These are phyloP conservation scores for Dynastes maya DNA, from an alignment of 2,888 invertebrate species.

Conservation along the genomic window DNA sequence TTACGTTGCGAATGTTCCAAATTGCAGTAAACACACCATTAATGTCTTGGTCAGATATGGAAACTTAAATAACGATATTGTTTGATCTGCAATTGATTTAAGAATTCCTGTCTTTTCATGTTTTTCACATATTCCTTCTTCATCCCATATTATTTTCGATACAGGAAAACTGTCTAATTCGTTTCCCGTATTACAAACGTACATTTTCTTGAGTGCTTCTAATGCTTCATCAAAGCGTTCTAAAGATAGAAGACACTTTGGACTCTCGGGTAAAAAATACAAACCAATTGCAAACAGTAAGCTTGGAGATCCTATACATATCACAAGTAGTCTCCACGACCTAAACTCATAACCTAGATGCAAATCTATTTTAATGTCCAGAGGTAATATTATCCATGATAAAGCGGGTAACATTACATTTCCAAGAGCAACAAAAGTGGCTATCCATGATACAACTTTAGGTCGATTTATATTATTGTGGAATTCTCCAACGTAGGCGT, in stretches of 20 bases:
- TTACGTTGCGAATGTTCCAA: constrained; percentile 69
- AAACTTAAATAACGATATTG: constrained; percentile 65
- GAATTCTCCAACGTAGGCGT: constrained; percentile 73
- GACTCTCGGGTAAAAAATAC: constrained; percentile 68
- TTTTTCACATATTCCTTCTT: constrained; percentile 55
- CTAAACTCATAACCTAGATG: constrained; percentile 65
- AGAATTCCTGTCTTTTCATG: constrained; percentile 57
- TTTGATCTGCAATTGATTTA: constrained; percentile 67
- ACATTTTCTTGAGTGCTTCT: constrained; percentile 65
- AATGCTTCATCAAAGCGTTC: constrained; percentile 65
- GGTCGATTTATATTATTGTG: constrained; percentile 70
- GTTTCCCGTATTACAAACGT: constrained; percentile 64
- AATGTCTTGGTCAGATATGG: constrained; percentile 65
- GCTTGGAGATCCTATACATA: constrained; percentile 66
- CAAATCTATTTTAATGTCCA: constrained; percentile 67
- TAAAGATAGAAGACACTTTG: constrained; percentile 67
- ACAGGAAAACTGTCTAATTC: constrained; percentile 64
- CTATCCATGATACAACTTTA: constrained; percentile 68
- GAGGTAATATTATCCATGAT: constrained; percentile 67
- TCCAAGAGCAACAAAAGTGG: constrained; percentile 67
- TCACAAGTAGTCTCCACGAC: constrained; percentile 67
- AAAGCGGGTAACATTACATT: constrained; percentile 67
- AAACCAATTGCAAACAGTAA: constrained; percentile 63
- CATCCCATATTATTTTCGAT: constrained; percentile 63
- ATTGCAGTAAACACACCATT: constrained; percentile 68